Evolutionary conservation across 1,140 invertebrate species (phyloP).

Genomic region (Drosophila santomea): DNA sequence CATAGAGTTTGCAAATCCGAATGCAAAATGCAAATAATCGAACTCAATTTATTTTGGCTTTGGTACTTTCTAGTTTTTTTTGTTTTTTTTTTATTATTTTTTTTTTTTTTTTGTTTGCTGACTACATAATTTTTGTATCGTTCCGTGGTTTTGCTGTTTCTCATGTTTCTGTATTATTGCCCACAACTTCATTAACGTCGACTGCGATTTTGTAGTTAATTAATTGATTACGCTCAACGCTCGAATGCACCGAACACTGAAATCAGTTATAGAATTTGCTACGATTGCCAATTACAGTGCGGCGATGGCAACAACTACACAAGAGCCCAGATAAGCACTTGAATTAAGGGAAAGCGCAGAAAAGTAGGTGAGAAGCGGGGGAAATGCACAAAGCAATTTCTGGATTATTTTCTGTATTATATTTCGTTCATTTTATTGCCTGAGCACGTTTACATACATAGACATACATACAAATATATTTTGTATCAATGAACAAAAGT

Average conservation of each 20-base stretch:
- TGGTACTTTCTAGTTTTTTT: not conserved
- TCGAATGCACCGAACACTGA: slow-evolving; percentile 62
- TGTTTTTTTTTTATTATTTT: not conserved
- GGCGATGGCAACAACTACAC: slow-evolving; percentile 31
- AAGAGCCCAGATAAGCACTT: slow-evolving; percentile 35
- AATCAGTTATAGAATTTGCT: slow-evolving; percentile 66
- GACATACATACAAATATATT: not conserved
- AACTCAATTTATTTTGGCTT: slow-evolving; percentile 31
- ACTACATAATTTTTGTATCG: slow-evolving; percentile 27
- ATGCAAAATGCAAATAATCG: slow-evolving; percentile 40
- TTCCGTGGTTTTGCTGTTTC: slow-evolving; percentile 24
- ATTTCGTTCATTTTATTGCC: not conserved
- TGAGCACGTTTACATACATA: not conserved
- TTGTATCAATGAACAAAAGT: slow-evolving; percentile 49
- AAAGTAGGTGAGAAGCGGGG: not conserved
- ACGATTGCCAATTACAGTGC: slow-evolving; percentile 69
- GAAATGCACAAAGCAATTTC: slow-evolving; percentile 17
- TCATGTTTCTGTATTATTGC: slow-evolving; percentile 28
- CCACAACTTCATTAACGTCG: slow-evolving; percentile 73
- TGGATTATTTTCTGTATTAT: slow-evolving; percentile 7
- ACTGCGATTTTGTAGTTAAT: slow-evolving; percentile 76
- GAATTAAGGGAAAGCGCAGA: slow-evolving; percentile 5
- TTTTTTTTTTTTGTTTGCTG: slow-evolving; percentile 4
- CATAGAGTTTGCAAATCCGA: slow-evolving; percentile 3
- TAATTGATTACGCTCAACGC: slow-evolving; percentile 76